These are phyloP conservation scores for Venustaconcha ellipsiformis DNA, from an alignment of 1,140 invertebrate species.

Conservation along the genomic window DNA sequence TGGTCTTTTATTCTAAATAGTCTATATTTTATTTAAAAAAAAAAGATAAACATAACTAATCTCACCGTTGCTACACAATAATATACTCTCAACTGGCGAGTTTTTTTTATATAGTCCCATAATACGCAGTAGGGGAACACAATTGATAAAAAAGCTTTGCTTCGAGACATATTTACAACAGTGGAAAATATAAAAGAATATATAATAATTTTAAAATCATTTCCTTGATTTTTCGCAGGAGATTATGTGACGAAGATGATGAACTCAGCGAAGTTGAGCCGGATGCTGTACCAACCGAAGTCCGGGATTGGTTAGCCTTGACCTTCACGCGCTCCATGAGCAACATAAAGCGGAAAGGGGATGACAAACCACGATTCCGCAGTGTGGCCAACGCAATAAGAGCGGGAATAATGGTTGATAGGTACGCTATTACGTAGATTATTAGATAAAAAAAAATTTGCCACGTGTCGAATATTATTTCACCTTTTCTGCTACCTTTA, in stretches of 20 bases:
- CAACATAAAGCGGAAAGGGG: slow-evolving; percentile 64
- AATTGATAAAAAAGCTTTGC: no score
- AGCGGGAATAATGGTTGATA: slow-evolving; percentile 97
- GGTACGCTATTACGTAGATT: slow-evolving; percentile 65
- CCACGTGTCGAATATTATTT: no score
- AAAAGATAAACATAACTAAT: no score
- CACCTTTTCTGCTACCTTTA: no score
- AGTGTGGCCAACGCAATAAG: slow-evolving; percentile 98
- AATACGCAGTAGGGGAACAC: no score
- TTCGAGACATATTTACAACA: no score
- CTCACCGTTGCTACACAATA: no score
- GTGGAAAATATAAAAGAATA: background rate
- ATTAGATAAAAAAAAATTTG: no score
- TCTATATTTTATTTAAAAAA: no score
- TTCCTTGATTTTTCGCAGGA: slow-evolving; percentile 49
- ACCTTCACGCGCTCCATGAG: slow-evolving; percentile 87
- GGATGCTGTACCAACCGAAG: slow-evolving; percentile 94
- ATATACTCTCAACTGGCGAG: no score
- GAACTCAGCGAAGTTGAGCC: slow-evolving; percentile 95
- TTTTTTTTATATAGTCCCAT: no score
- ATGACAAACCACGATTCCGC: slow-evolving; percentile 80
- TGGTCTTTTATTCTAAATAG: no score
- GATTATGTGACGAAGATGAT: slow-evolving; percentile 81
- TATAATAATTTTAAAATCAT: background rate
- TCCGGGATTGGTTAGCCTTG: slow-evolving; percentile 95